Evolutionary conservation across 2,888 invertebrate genomes (phyloP), one percentile per base, ranked within the genome.

Genomic region (Protodeltote pygarga): DNA sequence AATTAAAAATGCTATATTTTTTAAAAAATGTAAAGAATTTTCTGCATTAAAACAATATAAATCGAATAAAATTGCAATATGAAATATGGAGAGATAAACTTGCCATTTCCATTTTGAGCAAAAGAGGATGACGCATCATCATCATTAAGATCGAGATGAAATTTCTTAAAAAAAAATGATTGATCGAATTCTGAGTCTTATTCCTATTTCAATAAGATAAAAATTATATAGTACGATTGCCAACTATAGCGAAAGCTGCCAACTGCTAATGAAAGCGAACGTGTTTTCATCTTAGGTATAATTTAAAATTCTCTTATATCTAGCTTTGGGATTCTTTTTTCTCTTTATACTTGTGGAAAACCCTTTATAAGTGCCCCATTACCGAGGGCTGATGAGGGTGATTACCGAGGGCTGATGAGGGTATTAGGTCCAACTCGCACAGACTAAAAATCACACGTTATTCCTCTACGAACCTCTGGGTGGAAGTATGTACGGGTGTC

Each of bases 191-290:
- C 29, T 60, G 48, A 57, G 27, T 66, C 50, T 66, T 68, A 73
- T 68, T 59, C 34, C 47, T 49, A 45, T 58, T 51, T 32, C 25
- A 31, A 55, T 65, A 65, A 57, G 65, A 58, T 61, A 38, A 37
- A 53, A 65, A 46, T 47, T 55, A 20, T 32, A 46, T 25, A 37
- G 34, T 41, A n/a, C n/a, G 19, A 39, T 51, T 38, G 15, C 33
- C 31, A 41, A 39, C 47, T 51, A 45, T 47, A 38, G 63, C 68
- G 73, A 71, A 71, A 73, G 69, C 60, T 51, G 47, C 44, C 24
- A 47, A 24, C 48, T 37, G 48, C 40, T 63, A 48, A 68, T 58
- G 63, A 73, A 73, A 73, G 60, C 57, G 70, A 65, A 70, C 65
- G 51, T 58, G 75, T 72, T 67, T 55, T 46, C 49, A 17, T 46